Conservation (phyloP, 2,113 vertebrate genomes). For the Lampris incognitus region DNA sequence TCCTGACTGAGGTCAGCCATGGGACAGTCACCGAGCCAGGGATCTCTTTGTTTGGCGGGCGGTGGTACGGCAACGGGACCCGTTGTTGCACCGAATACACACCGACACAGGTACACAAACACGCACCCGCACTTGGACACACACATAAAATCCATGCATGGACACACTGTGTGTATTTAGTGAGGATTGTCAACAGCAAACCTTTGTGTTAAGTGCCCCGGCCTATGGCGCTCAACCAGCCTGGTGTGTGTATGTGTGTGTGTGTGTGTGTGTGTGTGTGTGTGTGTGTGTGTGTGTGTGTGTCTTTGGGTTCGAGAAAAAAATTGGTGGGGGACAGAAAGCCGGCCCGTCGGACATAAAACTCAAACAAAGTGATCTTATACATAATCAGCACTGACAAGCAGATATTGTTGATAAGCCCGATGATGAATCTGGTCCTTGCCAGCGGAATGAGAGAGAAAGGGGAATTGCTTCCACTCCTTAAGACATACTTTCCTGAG, state of each 20-base stretch:
- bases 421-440: conserved; percentile 38
- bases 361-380: conserved; percentile 1
- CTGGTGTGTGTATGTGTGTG: conserved; percentile 4
- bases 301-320: neutral
- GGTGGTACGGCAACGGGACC: conserved; percentile 49
- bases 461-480: conserved; percentile 48
- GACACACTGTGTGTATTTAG: conserved; percentile 33
- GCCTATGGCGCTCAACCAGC: neutral
- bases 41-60: conserved; percentile 56
- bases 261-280: neutral
- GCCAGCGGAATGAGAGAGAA: conserved; percentile 17
- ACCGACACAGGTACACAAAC: conserved; percentile 4
- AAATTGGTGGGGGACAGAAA: neutral
- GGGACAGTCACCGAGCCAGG: conserved; percentile 70
- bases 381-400: conserved; percentile 36
- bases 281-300: conserved; percentile 10
- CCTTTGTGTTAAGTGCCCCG: conserved; percentile 6
- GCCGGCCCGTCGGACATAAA: conserved; percentile 2
- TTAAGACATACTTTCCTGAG: conserved; percentile 70
- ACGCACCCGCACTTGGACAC: neutral
- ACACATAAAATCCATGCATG: conserved; percentile 3
- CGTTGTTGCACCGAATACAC: conserved; percentile 46
- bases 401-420: conserved; percentile 25
- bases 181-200: conserved; percentile 27
- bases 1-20: conserved; percentile 58